phyloP scores from a whole-genome alignment of 2,888 invertebrate species.

The Aspidiotus destructor region DNA sequence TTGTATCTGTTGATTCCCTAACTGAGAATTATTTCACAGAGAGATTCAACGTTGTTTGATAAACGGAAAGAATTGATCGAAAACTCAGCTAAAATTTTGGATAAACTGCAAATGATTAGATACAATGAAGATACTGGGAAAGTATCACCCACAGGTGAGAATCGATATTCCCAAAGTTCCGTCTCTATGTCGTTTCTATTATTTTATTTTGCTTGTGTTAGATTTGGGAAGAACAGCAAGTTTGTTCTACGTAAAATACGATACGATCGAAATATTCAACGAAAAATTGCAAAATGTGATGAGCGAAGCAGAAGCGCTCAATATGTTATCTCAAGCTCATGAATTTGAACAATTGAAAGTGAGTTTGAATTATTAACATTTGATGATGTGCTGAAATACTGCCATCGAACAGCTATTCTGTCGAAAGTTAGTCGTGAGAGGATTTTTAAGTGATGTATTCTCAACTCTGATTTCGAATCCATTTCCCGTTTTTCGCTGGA shows the following conservation, averaged over 20 bases:
- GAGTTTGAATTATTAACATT: conserved; percentile 31
- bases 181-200: not conserved
- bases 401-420: no score
- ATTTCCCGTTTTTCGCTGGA: no score
- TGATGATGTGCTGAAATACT: no score
- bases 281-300: conserved; percentile 68
- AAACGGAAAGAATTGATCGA: conserved; percentile 69
- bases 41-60: conserved; percentile 68
- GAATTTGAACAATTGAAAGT: conserved; percentile 95
- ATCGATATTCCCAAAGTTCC: not conserved
- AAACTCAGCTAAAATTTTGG: conserved; percentile 70
- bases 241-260: conserved; percentile 93
- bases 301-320: conserved; percentile 77
- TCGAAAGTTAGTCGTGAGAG: no score
- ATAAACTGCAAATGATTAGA: conserved; percentile 88
- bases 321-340: conserved; percentile 80
- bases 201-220: conserved; percentile 38
- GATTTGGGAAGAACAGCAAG: conserved; percentile 94
- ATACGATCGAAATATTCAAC: conserved; percentile 88
- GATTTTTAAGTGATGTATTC: no score
- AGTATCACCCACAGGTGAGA: conserved; percentile 46
- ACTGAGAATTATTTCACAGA: conserved; percentile 43
- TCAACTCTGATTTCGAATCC: no score
- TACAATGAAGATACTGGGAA: conserved; percentile 77
- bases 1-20: not conserved